phyloP scores from a whole-genome alignment of 2,888 invertebrate genomes.

The Limnephilus lunatus region DNA sequence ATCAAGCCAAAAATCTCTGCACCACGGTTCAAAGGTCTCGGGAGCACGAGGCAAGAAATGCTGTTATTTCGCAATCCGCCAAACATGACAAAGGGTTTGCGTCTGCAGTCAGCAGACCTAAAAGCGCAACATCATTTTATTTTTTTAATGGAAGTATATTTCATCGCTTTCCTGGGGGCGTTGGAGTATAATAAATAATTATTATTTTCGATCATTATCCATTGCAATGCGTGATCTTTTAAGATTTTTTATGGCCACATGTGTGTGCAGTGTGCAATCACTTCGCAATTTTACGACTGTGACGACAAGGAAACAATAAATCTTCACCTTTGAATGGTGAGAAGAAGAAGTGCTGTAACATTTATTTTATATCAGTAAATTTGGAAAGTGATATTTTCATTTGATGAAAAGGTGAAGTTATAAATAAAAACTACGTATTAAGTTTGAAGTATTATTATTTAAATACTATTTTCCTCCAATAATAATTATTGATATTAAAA shows the following conservation, averaged over 20 bases:
- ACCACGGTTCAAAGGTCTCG: slow-evolving; percentile 7
- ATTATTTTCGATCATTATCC: background rate
- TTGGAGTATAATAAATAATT: background rate
- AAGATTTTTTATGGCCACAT: background rate
- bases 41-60: background rate
- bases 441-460: no score
- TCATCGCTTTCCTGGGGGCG: slow-evolving; percentile 2
- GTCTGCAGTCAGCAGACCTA: background rate
- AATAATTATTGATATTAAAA: background rate
- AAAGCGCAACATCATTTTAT: background rate
- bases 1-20: background rate
- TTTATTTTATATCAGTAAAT: background rate
- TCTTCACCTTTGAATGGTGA: slow-evolving; percentile 11
- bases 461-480: background rate
- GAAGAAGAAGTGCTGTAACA: background rate
- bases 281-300: background rate
- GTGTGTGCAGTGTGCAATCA: background rate
- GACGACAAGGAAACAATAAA: background rate
- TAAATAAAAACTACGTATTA: background rate
- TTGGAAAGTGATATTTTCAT: background rate
- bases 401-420: background rate
- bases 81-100: slow-evolving; percentile 29
- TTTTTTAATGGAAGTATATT: background rate
- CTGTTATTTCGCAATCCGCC: slow-evolving; percentile 22
- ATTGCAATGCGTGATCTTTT: background rate